Evolutionary conservation across 2,797 vertebrate genomes (phyloP), one percentile per base, ranked within the genome.

Genomic region (Decapterus maruadsi): DNA sequence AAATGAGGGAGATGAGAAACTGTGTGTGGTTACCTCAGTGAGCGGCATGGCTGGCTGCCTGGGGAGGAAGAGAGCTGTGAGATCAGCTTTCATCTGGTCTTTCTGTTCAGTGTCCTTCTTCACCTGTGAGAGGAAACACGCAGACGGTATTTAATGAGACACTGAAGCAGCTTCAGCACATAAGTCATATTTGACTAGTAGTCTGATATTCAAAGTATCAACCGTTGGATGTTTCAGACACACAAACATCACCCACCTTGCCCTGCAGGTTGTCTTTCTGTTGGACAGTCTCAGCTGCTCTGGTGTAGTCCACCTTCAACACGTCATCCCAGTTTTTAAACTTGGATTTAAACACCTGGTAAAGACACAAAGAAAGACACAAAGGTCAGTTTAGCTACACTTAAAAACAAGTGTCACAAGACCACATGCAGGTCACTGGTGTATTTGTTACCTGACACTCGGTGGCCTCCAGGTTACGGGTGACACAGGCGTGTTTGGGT

Each of bases 301-400:
- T 95, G 40, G 97, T 99, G 89, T 99, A 99, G 84, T 99, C 98
- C 86, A 99, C 98, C 0, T 94, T 96, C 87, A 99, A 80, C 50
- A 99, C 97, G 0, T 99, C 98, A 0, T 99, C 98, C 98, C 98
- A 99, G 82, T 99, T 99, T 94, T 97, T 99, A 91, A 99, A 99
- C 89, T 97, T 99, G 72, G 98, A 97, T 82, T 99, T 99, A 84
- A 97, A 99, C 74, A 99, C 97, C 98, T 99, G 66, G 38, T 1
- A 34, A 45, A 26, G 17, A 26, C 26, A 26, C 26, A 26, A 26
- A 26, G 6, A 42, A 22, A 17, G 17, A 19, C 4, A 19, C 29
- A 3, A 8, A 34, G 10, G 26, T n/a, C 19, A 17, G 3, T 9
- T 14, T 43, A n/a, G 42, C 34, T 36, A 36, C 34, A 36, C 34